Conservation (phyloP, 2,888 invertebrate genomes). For the Hesperia comma region DNA sequence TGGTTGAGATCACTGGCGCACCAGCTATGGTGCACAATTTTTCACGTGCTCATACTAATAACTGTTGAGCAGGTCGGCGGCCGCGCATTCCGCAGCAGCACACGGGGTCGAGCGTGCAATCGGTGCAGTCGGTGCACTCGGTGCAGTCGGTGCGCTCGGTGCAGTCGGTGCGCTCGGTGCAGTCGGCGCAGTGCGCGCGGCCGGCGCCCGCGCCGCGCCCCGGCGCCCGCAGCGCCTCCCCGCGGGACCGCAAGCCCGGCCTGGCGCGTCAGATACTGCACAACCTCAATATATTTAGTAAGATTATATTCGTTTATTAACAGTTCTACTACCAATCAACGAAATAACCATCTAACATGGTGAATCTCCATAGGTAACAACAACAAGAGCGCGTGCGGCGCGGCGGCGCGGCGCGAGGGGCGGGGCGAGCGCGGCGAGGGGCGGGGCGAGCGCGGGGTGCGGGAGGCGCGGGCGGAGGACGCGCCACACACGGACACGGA, state of each 20-base stretch:
- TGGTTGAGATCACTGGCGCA: no score
- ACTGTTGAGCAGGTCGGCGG: slow-evolving; percentile 51
- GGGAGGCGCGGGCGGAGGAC: slow-evolving; percentile 50
- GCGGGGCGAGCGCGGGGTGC: slow-evolving; percentile 22
- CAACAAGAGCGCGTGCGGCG: slow-evolving; percentile 38
- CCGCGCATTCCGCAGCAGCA: slow-evolving; percentile 74
- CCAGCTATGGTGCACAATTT: no score
- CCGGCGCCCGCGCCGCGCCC: slow-evolving; percentile 46
- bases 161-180: slow-evolving; percentile 50
- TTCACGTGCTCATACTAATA: no score
- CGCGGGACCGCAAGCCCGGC: slow-evolving; percentile 68
- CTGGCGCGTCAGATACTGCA: slow-evolving; percentile 91
- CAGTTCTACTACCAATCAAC: no score
- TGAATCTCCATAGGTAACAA: neutral
- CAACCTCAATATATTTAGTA: slow-evolving; percentile 91
- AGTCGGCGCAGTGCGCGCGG: slow-evolving; percentile 45
- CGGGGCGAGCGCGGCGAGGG: slow-evolving; percentile 33
- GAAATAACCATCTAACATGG: no score
- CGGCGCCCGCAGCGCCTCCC: slow-evolving; percentile 65
- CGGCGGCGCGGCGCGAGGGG: slow-evolving; percentile 39
- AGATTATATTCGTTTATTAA: slow-evolving; percentile 49
- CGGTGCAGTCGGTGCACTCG: slow-evolving; percentile 59
- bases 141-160: slow-evolving; percentile 50
- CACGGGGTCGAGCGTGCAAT: slow-evolving; percentile 76
- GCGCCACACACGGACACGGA: slow-evolving; percentile 85